Conservation (phyloP, 2,888 invertebrate species). For the Eurois occulta region DNA sequence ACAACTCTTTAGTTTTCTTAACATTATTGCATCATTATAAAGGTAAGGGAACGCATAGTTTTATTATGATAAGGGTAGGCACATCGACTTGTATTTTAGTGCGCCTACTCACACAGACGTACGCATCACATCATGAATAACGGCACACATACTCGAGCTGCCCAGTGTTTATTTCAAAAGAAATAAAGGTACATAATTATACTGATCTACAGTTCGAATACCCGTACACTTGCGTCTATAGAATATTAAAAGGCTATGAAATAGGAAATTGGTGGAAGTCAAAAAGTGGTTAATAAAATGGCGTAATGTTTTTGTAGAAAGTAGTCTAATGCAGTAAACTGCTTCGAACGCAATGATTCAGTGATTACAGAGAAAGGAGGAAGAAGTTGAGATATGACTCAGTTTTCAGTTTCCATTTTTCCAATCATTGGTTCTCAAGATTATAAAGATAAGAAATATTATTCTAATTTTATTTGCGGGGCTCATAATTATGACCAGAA, state of each 20-base stretch:
- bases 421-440: slow-evolving; percentile 25
- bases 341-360: slow-evolving; percentile 31
- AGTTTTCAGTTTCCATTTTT: slow-evolving; percentile 34
- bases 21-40: too few species aligned
- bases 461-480: not conserved
- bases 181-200: too few species aligned
- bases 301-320: slow-evolving; percentile 25
- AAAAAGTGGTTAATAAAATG: slow-evolving; percentile 33
- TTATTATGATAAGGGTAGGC: too few species aligned
- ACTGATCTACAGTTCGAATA: too few species aligned
- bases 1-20: too few species aligned
- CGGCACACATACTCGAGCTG: too few species aligned
- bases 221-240: too few species aligned
- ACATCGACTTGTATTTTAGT: too few species aligned
- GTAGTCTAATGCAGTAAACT: slow-evolving; percentile 16
- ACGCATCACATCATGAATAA: too few species aligned
- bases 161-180: too few species aligned
- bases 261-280: not conserved
- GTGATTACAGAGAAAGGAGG: slow-evolving; percentile 40
- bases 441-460: not conserved
- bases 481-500: not conserved
- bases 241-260: slow-evolving; percentile 3
- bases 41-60: too few species aligned
- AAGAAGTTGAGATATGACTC: slow-evolving; percentile 27
- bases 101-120: too few species aligned